Conservation (phyloP, 2,113 vertebrate species). For the Chlamydotis undulata region DNA sequence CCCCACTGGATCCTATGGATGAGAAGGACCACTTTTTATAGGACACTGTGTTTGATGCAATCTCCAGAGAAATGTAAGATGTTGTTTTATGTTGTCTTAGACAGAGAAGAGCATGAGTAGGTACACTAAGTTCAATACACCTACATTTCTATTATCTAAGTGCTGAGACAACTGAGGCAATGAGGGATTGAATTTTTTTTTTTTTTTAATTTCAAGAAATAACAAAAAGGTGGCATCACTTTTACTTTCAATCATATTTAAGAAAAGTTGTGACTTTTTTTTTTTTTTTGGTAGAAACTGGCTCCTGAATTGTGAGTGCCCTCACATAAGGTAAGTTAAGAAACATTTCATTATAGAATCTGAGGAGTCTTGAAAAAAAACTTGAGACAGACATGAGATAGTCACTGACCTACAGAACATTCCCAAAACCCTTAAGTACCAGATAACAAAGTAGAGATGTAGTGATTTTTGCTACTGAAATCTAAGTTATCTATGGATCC, state of each 20-base stretch:
- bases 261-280: neutral
- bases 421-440: neutral
- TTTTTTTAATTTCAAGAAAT: neutral
- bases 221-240: neutral
- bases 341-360: neutral
- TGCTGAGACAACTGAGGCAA: accelerated
- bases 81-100: neutral
- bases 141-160: neutral
- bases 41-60: neutral
- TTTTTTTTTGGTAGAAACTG: accelerated
- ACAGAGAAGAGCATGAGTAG: neutral
- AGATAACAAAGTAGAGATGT: neutral
- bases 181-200: neutral
- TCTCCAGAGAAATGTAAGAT: neutral
- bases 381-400: neutral
- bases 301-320: neutral
- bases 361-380: neutral
- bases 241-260: neutral
- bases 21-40: neutral
- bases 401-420: neutral
- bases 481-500: neutral
- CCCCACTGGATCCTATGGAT: neutral
- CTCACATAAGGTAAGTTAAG: neutral
- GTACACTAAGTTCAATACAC: neutral
- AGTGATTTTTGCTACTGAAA: neutral